Percentiles rank a stretch among this genome's conserved stretches.
Conservation (phyloP, 2,113 vertebrate genomes). For the Melanerpes formicivorus region DNA sequence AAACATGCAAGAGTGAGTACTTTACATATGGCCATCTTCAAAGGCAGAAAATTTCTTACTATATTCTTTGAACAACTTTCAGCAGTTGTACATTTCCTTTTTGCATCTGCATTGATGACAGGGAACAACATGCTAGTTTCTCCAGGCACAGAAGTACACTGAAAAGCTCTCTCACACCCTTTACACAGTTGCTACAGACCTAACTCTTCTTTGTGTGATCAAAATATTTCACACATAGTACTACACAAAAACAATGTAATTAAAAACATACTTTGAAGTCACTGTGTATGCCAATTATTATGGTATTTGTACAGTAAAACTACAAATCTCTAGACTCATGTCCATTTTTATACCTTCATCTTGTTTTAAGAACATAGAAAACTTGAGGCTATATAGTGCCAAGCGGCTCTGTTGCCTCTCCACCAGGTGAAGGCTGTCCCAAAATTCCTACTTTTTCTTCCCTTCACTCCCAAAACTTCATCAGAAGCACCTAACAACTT, state of each 20-base stretch:
- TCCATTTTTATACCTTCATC: background rate
- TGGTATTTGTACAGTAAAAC: background rate
- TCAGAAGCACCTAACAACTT: background rate
- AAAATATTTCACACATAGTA: constrained; percentile 31
- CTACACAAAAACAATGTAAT: background rate
- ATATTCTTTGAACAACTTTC: constrained; percentile 39
- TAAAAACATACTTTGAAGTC: constrained; percentile 6
- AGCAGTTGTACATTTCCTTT: constrained; percentile 44
- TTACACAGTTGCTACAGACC: background rate
- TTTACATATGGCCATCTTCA: constrained; percentile 21
- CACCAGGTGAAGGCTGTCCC: background rate
- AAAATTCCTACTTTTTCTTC: background rate
- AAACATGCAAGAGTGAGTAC: background rate
- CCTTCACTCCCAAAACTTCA: background rate
- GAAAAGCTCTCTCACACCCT: background rate
- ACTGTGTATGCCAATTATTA: background rate
- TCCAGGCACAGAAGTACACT: background rate
- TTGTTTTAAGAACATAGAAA: background rate
- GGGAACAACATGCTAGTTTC: background rate
- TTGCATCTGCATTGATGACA: background rate
- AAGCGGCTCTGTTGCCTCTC: background rate
- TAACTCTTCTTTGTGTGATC: constrained; percentile 5
- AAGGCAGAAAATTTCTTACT: constrained; percentile 2
- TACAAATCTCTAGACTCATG: background rate
- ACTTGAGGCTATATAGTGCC: background rate